Conservation (phyloP, 2,113 vertebrate genomes). For the Cyphomyrus plagiostoma region DNA sequence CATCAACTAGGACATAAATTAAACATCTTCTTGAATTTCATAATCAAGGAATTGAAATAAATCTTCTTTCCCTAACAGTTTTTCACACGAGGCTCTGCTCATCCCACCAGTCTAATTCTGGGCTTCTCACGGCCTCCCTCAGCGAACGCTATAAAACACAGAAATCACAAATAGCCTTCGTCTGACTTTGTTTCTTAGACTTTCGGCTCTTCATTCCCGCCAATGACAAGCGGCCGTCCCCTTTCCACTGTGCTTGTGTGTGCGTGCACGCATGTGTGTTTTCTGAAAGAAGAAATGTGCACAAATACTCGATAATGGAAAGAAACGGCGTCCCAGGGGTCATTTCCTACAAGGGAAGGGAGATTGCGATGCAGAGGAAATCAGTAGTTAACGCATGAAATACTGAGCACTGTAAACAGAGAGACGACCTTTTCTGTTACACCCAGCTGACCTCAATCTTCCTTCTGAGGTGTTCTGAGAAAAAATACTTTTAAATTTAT, state of each 20-base stretch:
- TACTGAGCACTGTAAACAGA: constrained; percentile 65
- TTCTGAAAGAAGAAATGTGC: constrained; percentile 36
- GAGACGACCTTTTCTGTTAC: constrained; percentile 63
- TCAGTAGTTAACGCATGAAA: constrained; percentile 71
- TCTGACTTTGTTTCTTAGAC: not conserved
- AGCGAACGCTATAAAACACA: not conserved
- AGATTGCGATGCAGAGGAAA: constrained; percentile 67
- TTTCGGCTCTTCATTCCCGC: not conserved
- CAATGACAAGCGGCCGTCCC: not conserved
- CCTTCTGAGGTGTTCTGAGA: constrained; percentile 61
- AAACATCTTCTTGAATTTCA: constrained; percentile 12
- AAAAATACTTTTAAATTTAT: constrained; percentile 64
- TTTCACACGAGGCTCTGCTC: constrained; percentile 3
- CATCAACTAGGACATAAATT: not conserved
- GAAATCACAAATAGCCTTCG: not conserved
- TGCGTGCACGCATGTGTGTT: not conserved
- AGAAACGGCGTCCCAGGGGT: constrained; percentile 56
- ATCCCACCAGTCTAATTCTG: not conserved
- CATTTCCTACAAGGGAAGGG: constrained; percentile 65
- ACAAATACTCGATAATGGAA: constrained; percentile 61
- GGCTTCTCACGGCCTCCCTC: not conserved
- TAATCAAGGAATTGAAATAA: constrained; percentile 9
- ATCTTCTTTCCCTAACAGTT: constrained; percentile 3
- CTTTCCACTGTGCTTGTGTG: not conserved
- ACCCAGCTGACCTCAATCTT: constrained; percentile 74